A percentile compares a stretch with the other conserved stretches of the same genome.
Conservation (phyloP, 2,888 invertebrate species). For the Lymantria monacha region DNA sequence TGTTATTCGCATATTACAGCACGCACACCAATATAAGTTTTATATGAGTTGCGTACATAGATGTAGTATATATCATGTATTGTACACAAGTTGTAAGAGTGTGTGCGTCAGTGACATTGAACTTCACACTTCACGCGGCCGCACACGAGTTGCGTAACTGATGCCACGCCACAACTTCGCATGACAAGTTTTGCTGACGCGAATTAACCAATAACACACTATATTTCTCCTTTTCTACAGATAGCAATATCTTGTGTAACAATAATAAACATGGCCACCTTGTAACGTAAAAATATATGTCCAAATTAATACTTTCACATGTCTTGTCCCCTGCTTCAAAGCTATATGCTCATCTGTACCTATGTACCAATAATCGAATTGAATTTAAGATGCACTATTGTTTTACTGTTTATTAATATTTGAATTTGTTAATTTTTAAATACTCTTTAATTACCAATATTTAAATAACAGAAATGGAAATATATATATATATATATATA, state of each 20-base stretch:
- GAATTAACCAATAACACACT: constrained; percentile 15
- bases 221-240: not conserved
- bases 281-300: no score
- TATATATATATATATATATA: no score
- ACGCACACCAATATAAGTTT: constrained; percentile 36
- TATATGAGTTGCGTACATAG: constrained; percentile 27
- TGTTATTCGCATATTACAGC: constrained; percentile 67
- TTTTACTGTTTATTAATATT: no score
- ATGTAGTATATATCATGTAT: constrained; percentile 32
- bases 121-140: constrained; percentile 78
- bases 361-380: no score
- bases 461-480: no score
- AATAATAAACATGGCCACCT: not conserved
- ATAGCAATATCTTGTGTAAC: not conserved
- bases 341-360: no score
- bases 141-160: constrained; percentile 75
- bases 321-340: no score
- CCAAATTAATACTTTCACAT: no score
- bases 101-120: constrained; percentile 77
- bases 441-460: no score
- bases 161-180: constrained; percentile 26
- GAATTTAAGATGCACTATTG: no score
- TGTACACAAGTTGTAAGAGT: constrained; percentile 28
- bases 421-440: no score
- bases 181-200: constrained; percentile 12